Evolutionary conservation across 2,113 vertebrate genomes (phyloP).

Genomic region (Mesoclemmys tuberculata): DNA sequence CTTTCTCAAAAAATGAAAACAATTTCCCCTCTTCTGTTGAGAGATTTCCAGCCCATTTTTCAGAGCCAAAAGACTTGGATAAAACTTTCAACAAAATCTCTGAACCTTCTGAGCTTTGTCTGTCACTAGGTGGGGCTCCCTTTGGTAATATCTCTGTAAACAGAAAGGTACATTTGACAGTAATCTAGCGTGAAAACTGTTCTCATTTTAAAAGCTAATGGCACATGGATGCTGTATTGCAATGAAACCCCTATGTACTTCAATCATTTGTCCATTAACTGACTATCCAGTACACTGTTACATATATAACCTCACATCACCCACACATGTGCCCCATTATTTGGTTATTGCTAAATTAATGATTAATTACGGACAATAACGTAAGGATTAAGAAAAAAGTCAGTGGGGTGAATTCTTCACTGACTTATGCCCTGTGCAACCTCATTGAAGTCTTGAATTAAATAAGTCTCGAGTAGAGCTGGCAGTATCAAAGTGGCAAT

Average conservation of each 20-base stretch:
- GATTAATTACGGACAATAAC: background rate
- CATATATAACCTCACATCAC: background rate
- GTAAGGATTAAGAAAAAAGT: background rate
- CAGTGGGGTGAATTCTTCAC: background rate
- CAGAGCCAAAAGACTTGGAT: background rate
- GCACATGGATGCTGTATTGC: slow-evolving; percentile 35
- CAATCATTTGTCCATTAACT: slow-evolving; percentile 36
- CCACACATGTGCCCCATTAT: background rate
- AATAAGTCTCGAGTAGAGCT: background rate
- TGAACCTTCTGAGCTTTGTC: background rate
- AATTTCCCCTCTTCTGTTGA: background rate
- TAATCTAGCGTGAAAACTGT: slow-evolving; percentile 33
- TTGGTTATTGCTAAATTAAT: slow-evolving; percentile 41
- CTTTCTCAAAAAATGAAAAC: background rate
- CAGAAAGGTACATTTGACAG: slow-evolving; percentile 36
- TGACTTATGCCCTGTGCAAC: background rate
- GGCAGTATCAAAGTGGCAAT: background rate
- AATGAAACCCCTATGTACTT: background rate
- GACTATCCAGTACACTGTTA: background rate
- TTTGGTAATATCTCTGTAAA: slow-evolving; percentile 20
- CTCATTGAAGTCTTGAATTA: rapidly evolving
- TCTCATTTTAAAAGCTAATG: slow-evolving; percentile 30
- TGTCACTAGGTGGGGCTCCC: background rate
- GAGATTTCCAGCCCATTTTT: slow-evolving; percentile 8
- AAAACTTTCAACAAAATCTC: background rate